phyloP scores from a whole-genome alignment of 2,888 invertebrate genomes.

The Himalopsyche tibetana region DNA sequence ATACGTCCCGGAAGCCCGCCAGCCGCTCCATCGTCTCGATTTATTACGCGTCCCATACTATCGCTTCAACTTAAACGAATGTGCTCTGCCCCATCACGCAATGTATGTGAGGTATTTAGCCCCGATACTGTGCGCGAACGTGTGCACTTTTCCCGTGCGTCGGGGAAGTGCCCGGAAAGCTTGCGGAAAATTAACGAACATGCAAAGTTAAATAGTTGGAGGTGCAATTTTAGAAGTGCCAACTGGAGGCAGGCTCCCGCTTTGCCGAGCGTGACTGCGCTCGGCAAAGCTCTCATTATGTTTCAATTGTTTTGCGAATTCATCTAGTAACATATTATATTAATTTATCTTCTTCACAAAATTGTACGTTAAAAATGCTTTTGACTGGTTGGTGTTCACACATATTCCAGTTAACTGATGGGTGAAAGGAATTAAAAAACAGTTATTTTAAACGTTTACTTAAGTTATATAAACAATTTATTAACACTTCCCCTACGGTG shows the following conservation, averaged over 20 bases:
- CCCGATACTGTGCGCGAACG: neutral
- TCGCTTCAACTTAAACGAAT: constrained; percentile 11
- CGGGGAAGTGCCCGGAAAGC: constrained; percentile 5
- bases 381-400: too few species aligned
- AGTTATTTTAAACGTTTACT: too few species aligned
- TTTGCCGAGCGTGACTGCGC: neutral
- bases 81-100: neutral
- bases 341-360: too few species aligned
- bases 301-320: too few species aligned
- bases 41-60: constrained; percentile 30
- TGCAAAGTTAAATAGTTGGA: constrained; percentile 18
- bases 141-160: constrained; percentile 22
- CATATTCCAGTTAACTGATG: too few species aligned
- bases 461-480: too few species aligned
- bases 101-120: constrained; percentile 7
- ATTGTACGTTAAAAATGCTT: too few species aligned
- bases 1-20: neutral
- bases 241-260: neutral
- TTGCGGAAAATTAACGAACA: constrained; percentile 22
- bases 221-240: constrained; percentile 22
- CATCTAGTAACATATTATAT: too few species aligned
- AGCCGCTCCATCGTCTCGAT: constrained; percentile 7
- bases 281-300: neutral
- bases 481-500: too few species aligned
- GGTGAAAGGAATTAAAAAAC: too few species aligned